phyloP scores from a whole-genome alignment of 2,113 vertebrate genomes.

The Pseudonaja textilis region DNA sequence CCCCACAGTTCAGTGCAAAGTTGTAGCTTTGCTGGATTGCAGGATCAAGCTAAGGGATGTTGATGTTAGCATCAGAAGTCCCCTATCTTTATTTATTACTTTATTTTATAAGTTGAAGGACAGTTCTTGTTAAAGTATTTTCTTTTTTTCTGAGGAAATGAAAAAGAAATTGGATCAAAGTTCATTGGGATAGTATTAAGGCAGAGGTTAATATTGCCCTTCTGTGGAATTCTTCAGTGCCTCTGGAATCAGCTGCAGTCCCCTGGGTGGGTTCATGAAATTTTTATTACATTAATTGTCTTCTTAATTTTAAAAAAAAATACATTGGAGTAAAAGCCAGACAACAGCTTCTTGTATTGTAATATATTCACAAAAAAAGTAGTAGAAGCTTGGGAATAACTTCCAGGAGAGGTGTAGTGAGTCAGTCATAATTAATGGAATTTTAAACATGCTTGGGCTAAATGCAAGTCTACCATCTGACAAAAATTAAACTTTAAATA shows the following conservation, averaged over 20 bases:
- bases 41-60: neutral
- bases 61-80: neutral
- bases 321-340: constrained; percentile 28
- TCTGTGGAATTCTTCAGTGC: neutral
- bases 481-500: no score
- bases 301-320: neutral
- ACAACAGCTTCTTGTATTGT: accelerated
- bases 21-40: neutral
- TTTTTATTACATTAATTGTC: neutral
- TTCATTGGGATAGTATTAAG: accelerated
- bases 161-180: neutral
- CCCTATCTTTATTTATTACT: neutral
- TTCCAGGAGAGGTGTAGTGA: no score
- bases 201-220: constrained; percentile 3
- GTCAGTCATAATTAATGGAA: no score
- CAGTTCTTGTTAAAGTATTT: neutral
- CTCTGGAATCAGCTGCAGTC: neutral
- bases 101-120: accelerated
- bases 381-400: no score
- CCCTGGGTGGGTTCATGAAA: accelerated
- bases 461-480: no score
- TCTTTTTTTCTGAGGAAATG: neutral
- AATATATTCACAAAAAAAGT: no score
- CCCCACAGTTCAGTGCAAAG: neutral
- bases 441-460: no score